Conservation (phyloP, 2,797 vertebrate species). For the Channallabes apus region DNA sequence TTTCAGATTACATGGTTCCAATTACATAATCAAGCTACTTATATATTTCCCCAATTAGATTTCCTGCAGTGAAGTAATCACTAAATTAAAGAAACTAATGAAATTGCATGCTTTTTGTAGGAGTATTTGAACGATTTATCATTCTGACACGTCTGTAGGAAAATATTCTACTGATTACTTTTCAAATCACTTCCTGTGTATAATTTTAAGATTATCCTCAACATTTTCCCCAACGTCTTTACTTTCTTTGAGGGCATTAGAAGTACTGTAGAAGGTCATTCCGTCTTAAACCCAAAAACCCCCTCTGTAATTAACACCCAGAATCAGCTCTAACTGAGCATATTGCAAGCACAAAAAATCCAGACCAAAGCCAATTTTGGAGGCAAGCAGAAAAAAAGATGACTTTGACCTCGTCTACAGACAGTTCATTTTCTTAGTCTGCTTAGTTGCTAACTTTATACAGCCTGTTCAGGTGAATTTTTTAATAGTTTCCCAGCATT, state of each 20-base stretch:
- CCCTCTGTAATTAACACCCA: neutral
- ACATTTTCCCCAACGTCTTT: neutral
- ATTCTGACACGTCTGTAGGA: neutral
- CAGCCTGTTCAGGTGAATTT: neutral
- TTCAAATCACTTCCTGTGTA: neutral
- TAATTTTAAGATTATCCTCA: neutral
- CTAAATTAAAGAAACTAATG: neutral
- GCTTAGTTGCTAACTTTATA: neutral
- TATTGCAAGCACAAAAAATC: neutral
- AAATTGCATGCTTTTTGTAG: neutral
- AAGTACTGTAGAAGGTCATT: neutral
- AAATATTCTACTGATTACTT: neutral
- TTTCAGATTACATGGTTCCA: neutral
- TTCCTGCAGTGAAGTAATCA: neutral
- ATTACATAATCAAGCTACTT: neutral
- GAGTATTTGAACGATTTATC: neutral
- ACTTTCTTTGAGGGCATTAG: neutral
- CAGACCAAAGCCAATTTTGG: neutral
- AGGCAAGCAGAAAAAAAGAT: constrained; percentile 14
- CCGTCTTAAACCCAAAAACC: neutral
- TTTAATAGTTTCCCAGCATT: neutral
- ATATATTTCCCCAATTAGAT: neutral
- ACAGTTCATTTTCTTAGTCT: neutral
- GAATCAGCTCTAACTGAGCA: neutral
- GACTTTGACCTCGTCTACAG: neutral